Base-by-base conservation (phyloP, 2,888 invertebrate genomes). In the Meandrusa payeni region DNA sequence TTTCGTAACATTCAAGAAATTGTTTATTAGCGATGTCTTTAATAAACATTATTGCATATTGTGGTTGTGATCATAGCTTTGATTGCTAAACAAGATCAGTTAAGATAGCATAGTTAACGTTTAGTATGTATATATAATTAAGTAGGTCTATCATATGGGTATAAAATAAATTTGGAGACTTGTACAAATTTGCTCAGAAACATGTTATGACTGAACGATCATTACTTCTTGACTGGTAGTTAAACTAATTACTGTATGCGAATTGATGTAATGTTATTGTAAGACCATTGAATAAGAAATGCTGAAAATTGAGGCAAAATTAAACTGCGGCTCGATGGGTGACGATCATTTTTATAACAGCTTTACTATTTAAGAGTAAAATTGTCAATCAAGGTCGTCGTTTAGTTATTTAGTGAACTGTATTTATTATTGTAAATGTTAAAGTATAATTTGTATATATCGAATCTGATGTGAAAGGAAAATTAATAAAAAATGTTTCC, bases 171-270 rank as follows among this genome's bases (percentile, higher is more conserved):
- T 85, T 85, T 81, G 76, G 80, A 82, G 73, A 81, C 73, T 79
- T 87, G 86, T 87, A 87, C 85, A 87, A 87, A 80, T 74, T 70
- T 86, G 86, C 86, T 87, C 86, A 86, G 69, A 68, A 70, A 68
- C 63, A 63, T 83, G 81, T 82, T 59, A 47, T 67, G 85, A 85
- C 85, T 85, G 85, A 85, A 76, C 69, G 76, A 71, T 77, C 73
- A 75, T 79, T 80, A 79, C 73, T 76, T 74, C 74, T 81, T 73
- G 83, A 85, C 80, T 83, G 85, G 71, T 85, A 85, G 81, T 55
- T 79, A 73, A 75, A 71, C 45, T 47, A 28, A 41, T 42, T 38
- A 45, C 34, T 44, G 41, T 46, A 52, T 54, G 51, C 40, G 47
- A 50, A 46, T 52, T 41, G 36, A 37, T 50, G 46, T 46, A 48